Conservation (phyloP, 2,797 vertebrate species). For the Arrhamphus sclerolepis region DNA sequence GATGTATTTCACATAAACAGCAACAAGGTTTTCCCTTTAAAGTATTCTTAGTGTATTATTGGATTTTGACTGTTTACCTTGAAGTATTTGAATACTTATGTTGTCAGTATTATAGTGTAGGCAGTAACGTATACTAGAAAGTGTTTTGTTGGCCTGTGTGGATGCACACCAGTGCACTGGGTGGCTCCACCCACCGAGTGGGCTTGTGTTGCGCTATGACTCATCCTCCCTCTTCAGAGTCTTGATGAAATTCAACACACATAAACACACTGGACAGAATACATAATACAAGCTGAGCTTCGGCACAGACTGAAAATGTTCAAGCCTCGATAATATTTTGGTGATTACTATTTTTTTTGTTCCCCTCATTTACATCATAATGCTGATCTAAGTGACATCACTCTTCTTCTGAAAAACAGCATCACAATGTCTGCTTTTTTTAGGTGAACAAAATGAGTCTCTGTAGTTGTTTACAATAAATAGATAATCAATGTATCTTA, state of each 20-base stretch:
- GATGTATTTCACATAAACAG: conserved; percentile 34
- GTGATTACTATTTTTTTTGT: conserved; percentile 10
- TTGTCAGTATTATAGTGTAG: conserved; percentile 9
- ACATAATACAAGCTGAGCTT: conserved; percentile 61
- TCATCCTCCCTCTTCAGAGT: conserved; percentile 78
- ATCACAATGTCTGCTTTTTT: conserved; percentile 8
- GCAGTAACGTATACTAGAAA: conserved; percentile 13
- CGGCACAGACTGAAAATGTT: conserved; percentile 46
- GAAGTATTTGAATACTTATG: conserved; percentile 10
- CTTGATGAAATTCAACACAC: conserved; percentile 78
- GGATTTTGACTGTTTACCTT: conserved; percentile 9
- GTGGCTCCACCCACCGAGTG: conserved; percentile 80
- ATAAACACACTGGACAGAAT: conserved; percentile 69
- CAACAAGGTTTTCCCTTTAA: conserved; percentile 3
- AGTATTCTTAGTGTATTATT: neutral
- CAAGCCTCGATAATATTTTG: conserved; percentile 36
- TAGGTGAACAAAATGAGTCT: conserved; percentile 10
- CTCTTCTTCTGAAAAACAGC: conserved; percentile 17
- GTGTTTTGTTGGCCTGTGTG: conserved; percentile 57
- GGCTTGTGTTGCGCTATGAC: conserved; percentile 78
- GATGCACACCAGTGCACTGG: conserved; percentile 62
- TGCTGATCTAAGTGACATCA: conserved; percentile 7
- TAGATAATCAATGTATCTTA: conserved; percentile 7
- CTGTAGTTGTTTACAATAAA: no score
- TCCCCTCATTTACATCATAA: conserved; percentile 19